Base-by-base conservation (phyloP, 2,888 invertebrate genomes). In the Agrochola lychnidis region DNA sequence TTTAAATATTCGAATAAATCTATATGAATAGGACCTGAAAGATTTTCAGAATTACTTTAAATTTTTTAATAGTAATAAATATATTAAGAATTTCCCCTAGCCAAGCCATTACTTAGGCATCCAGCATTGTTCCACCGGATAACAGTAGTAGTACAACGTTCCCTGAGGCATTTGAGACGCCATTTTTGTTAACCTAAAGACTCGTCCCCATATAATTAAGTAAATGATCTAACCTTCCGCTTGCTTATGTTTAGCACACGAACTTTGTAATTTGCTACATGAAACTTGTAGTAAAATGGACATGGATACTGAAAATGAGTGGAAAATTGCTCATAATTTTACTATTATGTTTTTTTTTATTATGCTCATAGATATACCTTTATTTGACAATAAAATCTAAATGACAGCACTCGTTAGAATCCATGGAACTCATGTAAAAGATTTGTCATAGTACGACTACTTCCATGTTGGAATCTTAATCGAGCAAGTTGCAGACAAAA, bases 221-320 rank as follows among this genome's bases (percentile, higher is more conserved):
- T 56, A 57, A 80, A 72, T 42, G 19, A 79, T 71, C 22, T 78
- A 56, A 48, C 56, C 56, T 25, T 48, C n/a, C 30, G 30, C 40
- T 66, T 53, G 14, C 22, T 14, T 30, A 30, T 48, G 61, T 70
- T 70, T 16, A 78, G 10, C 3, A 36, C 40, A 56, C 0, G 14
- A 14, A 0, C 19, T 25, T 79, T 66, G 16, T 0, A 56, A n/a
- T 63, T 40, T n/a, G 16, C n/a, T 16, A 36, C 22, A 67, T 51
- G 9, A 16, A 36, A 36, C 36, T 16, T 22, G 14, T 22, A 67
- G 4, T 48, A 66, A 66, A 67, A 67, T 48, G 7, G 25, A n/a
- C 53, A 19, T 66, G 30, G 6, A 61, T 4, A 30, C 45, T 30
- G 19, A 48, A 61, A 64, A 78, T 56, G 12, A 5, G 22, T 48